These are phyloP conservation scores for Candidula unifasciata DNA, from an alignment of 2,888 invertebrate genomes.

Conservation along the genomic window DNA sequence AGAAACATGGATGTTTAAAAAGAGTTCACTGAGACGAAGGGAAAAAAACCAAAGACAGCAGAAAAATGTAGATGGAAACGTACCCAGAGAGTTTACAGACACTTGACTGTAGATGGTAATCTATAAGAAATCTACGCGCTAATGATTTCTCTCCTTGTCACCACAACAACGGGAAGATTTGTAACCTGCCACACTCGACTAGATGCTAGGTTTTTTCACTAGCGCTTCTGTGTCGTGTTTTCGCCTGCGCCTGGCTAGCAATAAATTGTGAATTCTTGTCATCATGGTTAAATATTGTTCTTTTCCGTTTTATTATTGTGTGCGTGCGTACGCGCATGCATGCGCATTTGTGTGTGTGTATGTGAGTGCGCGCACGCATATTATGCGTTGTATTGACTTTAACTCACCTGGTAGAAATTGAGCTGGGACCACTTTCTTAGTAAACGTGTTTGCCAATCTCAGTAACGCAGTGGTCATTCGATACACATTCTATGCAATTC, in stretches of 20 bases:
- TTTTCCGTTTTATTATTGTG: too few species aligned
- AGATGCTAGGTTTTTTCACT: neutral
- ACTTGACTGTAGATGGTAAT: conserved; percentile 29
- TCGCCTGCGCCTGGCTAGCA: neutral
- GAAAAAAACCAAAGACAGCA: neutral
- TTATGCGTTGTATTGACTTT: too few species aligned
- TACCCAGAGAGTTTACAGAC: neutral
- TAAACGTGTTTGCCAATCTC: too few species aligned
- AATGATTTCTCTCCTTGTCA: conserved; percentile 7
- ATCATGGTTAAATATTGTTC: too few species aligned
- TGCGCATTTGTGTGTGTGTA: too few species aligned
- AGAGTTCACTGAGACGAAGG: neutral
- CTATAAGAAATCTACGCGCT: conserved; percentile 12
- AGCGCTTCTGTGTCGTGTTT: neutral
- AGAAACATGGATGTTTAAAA: neutral
- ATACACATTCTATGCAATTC: too few species aligned
- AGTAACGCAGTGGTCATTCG: too few species aligned
- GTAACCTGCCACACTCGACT: conserved; percentile 1
- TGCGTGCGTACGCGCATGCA: too few species aligned
- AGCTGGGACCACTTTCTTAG: too few species aligned
- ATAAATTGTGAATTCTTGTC: neutral
- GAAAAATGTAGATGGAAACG: neutral
- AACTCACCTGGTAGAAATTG: too few species aligned
- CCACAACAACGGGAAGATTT: conserved; percentile 9
- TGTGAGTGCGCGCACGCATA: too few species aligned